These are phyloP conservation scores for Eupithecia centaureata DNA, from an alignment of 2,888 invertebrate species.

Conservation along the genomic window DNA sequence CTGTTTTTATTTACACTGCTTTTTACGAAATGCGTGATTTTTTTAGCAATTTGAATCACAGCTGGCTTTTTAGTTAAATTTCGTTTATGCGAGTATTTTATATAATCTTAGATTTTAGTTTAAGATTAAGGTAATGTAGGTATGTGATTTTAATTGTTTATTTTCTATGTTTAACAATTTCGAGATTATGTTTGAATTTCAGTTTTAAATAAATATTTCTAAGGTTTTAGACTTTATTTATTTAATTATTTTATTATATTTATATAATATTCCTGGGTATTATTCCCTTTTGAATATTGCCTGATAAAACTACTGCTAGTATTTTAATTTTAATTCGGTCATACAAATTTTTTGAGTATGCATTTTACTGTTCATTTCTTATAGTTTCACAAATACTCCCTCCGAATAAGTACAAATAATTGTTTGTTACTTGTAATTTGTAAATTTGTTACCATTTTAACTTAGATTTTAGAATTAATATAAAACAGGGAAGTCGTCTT, in stretches of 20 bases:
- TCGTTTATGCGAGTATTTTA: not conserved
- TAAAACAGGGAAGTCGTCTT: not conserved
- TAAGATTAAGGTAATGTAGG: not conserved
- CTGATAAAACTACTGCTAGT: not conserved
- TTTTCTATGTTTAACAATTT: not conserved
- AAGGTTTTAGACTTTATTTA: not conserved
- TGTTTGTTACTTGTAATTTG: not conserved
- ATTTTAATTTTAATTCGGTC: not conserved
- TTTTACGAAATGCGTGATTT: no score
- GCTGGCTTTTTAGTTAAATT: no score
- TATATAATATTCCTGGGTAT: not conserved
- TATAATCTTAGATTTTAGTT: not conserved
- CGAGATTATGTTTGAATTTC: constrained; percentile 9
- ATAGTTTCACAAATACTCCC: not conserved
- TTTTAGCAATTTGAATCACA: no score
- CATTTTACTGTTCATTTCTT: not conserved
- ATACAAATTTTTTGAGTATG: constrained; percentile 6
- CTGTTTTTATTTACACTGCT: no score
- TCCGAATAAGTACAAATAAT: not conserved
- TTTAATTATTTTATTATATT: no score
- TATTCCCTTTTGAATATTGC: not conserved
- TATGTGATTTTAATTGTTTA: constrained; percentile 1
- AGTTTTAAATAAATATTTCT: not conserved
- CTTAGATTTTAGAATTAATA: not conserved
- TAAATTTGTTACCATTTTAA: constrained; percentile 4